A percentile compares a stretch with the other conserved stretches of the same genome.
These are phyloP conservation scores for Phyllopteryx taeniolatus DNA, from an alignment of 2,113 vertebrate species.

Conservation along the genomic window DNA sequence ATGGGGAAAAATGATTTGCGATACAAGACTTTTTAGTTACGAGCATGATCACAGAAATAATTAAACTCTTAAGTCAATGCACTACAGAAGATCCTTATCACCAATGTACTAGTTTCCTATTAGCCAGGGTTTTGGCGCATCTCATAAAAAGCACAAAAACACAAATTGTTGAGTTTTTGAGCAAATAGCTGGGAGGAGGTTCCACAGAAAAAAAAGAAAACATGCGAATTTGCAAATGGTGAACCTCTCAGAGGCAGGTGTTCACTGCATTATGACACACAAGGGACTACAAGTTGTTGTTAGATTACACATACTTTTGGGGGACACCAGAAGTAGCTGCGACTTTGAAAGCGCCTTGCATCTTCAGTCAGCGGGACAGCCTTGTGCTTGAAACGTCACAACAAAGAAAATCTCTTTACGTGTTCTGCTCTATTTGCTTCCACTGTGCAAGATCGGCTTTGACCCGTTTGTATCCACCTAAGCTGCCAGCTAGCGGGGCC, in stretches of 20 bases:
- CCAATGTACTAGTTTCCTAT: too few relatives aligned
- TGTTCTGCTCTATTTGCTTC: slow-evolving; percentile 5
- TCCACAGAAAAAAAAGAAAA: too few relatives aligned
- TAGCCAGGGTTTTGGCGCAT: too few relatives aligned
- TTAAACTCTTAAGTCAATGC: too few relatives aligned
- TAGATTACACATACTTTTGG: background rate
- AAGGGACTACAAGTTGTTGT: background rate
- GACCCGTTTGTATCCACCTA: background rate
- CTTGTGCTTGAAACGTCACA: slow-evolving; percentile 1
- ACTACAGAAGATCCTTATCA: too few relatives aligned
- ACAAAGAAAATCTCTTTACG: background rate
- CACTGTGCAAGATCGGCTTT: background rate
- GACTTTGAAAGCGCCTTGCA: background rate
- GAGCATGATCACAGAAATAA: too few relatives aligned
- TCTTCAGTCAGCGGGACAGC: background rate
- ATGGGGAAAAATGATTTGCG: too few relatives aligned
- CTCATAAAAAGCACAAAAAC: too few relatives aligned
- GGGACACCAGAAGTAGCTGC: background rate
- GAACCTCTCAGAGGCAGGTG: background rate
- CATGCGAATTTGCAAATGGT: background rate
- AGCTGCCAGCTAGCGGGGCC: background rate
- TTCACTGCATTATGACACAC: background rate
- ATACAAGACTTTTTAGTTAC: too few relatives aligned
- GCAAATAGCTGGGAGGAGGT: too few relatives aligned
- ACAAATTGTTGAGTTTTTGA: too few relatives aligned